phyloP scores from a whole-genome alignment of 1,140 invertebrate genomes.

The Eurosta solidaginis region DNA sequence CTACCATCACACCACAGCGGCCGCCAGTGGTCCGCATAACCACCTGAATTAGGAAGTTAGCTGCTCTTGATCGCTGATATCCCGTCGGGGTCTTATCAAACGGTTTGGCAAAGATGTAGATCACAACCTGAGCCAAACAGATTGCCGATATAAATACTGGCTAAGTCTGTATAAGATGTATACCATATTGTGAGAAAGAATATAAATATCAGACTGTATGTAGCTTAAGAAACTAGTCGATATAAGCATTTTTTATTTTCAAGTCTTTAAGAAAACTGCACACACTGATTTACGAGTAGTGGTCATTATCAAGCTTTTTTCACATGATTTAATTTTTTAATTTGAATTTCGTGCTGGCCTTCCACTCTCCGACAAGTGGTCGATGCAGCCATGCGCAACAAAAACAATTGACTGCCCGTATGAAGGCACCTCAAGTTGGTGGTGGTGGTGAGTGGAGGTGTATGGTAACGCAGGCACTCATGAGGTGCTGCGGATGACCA shows the following conservation, averaged over 20 bases:
- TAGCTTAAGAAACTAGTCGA: no score
- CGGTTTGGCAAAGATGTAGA: no score
- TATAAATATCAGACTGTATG: no score
- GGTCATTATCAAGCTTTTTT: background rate
- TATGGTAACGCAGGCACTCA: background rate
- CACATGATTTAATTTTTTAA: slow-evolving; percentile 21
- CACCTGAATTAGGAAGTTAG: no score
- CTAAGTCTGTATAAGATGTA: no score
- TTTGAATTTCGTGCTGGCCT: background rate
- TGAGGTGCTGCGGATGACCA: background rate
- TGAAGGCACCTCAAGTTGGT: background rate
- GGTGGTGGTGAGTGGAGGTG: background rate
- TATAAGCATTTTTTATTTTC: background rate
- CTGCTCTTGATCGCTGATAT: no score
- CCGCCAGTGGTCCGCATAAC: no score
- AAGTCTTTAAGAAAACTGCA: background rate
- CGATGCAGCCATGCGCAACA: background rate
- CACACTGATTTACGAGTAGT: background rate
- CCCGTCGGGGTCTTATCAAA: no score
- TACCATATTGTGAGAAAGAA: no score
- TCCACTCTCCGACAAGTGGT: background rate
- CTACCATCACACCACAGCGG: no score
- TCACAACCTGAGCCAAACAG: no score
- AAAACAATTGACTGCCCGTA: background rate
- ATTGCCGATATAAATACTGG: no score